Conservation (phyloP, 2,888 invertebrate species). For the Agapostemon virescens region DNA sequence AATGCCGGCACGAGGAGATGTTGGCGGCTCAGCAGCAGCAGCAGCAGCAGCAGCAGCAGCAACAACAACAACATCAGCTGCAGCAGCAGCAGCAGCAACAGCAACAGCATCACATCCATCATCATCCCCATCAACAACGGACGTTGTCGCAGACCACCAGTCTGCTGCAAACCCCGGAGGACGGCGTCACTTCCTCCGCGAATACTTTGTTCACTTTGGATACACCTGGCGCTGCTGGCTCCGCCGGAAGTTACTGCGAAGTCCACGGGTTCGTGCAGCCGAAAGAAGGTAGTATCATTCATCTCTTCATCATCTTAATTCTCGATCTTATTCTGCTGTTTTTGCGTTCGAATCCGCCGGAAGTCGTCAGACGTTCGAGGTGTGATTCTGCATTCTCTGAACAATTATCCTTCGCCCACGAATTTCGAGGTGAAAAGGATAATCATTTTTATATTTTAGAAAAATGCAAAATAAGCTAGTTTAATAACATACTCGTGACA, state of each 20-base stretch:
- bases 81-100: conserved; percentile 75
- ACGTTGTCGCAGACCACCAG: conserved; percentile 65
- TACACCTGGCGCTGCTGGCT: conserved; percentile 79
- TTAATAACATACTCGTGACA: too few species aligned
- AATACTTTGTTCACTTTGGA: conserved; percentile 82
- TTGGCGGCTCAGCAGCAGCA: conserved; percentile 75
- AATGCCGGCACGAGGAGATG: conserved; percentile 84
- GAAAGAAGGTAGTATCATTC: conserved; percentile 81
- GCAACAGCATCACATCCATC: conserved; percentile 72
- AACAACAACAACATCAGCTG: conserved; percentile 67
- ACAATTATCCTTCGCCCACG: too few species aligned
- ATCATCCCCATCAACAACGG: conserved; percentile 73
- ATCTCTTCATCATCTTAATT: neutral
- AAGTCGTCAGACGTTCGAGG: too few species aligned
- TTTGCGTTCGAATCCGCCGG: too few species aligned
- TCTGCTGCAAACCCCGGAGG: conserved; percentile 72
- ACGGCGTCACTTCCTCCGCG: conserved; percentile 76
- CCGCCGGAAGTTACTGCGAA: conserved; percentile 82
- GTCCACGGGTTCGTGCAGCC: conserved; percentile 83
- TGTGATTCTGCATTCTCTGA: too few species aligned
- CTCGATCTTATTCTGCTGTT: neutral
- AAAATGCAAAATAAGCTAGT: too few species aligned
- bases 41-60: conserved; percentile 71
- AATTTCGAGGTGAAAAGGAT: too few species aligned
- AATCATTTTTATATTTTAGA: too few species aligned